Evolutionary conservation across 2,888 invertebrate genomes (phyloP), one percentile per base, ranked within the genome.

Genomic region (Theretra japonica): DNA sequence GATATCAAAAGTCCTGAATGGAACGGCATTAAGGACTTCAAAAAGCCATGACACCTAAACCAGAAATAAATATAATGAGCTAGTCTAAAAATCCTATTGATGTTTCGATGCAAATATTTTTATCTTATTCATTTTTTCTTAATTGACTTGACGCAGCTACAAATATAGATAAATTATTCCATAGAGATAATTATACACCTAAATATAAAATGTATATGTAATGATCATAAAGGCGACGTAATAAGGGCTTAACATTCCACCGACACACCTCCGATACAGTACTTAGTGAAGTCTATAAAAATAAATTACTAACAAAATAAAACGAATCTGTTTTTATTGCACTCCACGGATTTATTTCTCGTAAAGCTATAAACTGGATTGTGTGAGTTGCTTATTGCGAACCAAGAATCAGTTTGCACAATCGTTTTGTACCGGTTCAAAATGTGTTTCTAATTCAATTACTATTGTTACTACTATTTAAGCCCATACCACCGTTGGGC

Each of bases 301-400:
- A 41, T 65, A 48, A 23, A 48, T 21, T 41, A 23, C 21, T 15
- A 41, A 60, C 53, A 53, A 62, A 62, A 48, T 65, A 65, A 65
- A 65, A 48, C 5, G 15, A 41, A 23, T 4, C 53, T n/a, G 53
- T 17, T 65, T 65, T 65, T 65, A 65, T 65, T 23, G 33, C 48
- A 23, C 23, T 48, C 23, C 21, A 48, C 21, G 65, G 25, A 21
- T 48, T 65, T 65, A 65, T 65, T 65, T 65, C 41, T 48, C 65
- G 65, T 41, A 65, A 48, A 65, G 48, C 65, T 48, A 65, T 65
- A 17, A 65, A 65, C 23, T 65, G 23, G 23, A 48, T 48, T 65
- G 21, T 57, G 23, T 15, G 23, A 8, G 65, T 23, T 21, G 48
- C 48, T 11, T 48, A 23, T 23, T 2, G 17, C 23, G 48, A 25